Evolutionary conservation across 92 coral and sea anemone species (phyloP).

Genomic region (Zoanthus solanderi): DNA sequence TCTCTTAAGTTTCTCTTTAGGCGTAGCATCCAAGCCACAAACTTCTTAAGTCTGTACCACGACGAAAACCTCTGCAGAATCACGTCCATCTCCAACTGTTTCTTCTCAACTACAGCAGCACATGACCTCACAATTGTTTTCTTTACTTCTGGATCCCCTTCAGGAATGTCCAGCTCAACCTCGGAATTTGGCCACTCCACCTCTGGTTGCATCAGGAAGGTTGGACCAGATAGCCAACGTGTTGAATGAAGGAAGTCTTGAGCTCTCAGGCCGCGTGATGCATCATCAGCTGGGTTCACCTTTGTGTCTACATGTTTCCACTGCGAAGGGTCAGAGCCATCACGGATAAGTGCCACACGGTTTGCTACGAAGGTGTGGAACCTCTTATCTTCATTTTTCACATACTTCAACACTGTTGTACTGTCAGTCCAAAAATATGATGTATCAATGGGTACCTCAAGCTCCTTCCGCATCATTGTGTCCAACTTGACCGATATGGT

Average conservation of each 20-base stretch:
- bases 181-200: background rate
- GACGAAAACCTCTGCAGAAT: no score
- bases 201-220: background rate
- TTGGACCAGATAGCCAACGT: background rate
- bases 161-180: background rate
- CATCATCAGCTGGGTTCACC: constrained; percentile 2
- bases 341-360: background rate
- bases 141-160: background rate
- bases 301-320: background rate
- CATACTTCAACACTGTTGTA: background rate
- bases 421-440: constrained; percentile 10
- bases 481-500: background rate
- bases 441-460: background rate
- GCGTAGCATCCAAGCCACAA: no score
- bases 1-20: no score
- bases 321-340: background rate
- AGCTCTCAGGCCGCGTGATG: background rate
- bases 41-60: no score
- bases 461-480: background rate
- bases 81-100: no score
- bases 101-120: background rate
- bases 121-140: background rate
- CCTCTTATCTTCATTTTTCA: background rate
- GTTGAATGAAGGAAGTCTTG: background rate
- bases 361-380: background rate